Evolutionary conservation across 2,797 vertebrate species (phyloP).

Genomic region (Melopsittacus undulatus): DNA sequence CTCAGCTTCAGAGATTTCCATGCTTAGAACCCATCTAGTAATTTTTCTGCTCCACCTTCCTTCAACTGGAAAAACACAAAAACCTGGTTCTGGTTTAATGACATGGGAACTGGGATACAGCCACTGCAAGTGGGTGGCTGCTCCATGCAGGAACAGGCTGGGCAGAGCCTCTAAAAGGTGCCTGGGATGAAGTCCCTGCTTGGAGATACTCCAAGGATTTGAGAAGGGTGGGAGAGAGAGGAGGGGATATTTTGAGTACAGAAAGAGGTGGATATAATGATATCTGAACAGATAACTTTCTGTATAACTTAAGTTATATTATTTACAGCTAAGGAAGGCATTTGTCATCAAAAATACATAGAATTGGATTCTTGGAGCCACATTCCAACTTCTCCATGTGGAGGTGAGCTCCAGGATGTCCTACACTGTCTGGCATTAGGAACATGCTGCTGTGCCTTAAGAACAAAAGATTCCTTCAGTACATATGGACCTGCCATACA

Average conservation of each 20-base stretch:
- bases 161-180: not conserved
- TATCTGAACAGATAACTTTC: not conserved
- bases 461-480: not conserved
- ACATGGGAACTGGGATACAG: conserved; percentile 30
- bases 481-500: rapidly evolving
- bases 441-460: not conserved
- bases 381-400: not conserved
- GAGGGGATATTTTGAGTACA: not conserved
- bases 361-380: not conserved
- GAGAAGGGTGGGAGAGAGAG: not conserved
- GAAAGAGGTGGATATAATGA: not conserved
- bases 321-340: not conserved
- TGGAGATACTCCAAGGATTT: not conserved
- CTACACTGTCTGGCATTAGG: rapidly evolving
- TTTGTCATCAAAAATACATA: not conserved
- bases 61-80: conserved; percentile 52
- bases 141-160: not conserved
- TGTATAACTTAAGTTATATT: not conserved
- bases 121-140: not conserved
- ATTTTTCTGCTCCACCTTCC: conserved; percentile 41
- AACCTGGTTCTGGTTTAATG: conserved; percentile 30
- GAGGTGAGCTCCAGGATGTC: not conserved
- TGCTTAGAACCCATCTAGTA: conserved; percentile 14
- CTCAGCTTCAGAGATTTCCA: conserved; percentile 23
- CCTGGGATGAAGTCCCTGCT: not conserved